Evolutionary conservation across 2,113 vertebrate species (phyloP).

Genomic region (Protobothrops flavoviridis): DNA sequence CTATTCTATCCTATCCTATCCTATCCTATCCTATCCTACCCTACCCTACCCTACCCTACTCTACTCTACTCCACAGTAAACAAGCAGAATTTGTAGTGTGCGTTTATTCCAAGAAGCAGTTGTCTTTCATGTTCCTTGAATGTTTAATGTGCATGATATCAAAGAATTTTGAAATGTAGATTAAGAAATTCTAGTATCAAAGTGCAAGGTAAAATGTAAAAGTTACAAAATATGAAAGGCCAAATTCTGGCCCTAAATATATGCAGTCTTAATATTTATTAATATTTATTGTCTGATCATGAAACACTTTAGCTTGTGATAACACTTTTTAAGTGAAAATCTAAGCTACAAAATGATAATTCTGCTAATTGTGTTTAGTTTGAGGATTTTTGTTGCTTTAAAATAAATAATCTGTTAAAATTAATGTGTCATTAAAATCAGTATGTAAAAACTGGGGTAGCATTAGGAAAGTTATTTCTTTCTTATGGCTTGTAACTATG

Average conservation of each 20-base stretch:
- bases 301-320: background rate
- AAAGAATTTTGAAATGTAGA: background rate
- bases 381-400: background rate
- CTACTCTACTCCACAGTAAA: background rate
- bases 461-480: background rate
- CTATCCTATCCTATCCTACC: fast-evolving
- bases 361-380: background rate
- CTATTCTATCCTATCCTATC: no score
- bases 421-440: background rate
- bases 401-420: background rate
- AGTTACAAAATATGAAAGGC: background rate
- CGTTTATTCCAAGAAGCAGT: background rate
- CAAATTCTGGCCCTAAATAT: background rate
- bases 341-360: background rate
- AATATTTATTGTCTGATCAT: background rate
- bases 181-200: background rate
- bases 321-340: background rate
- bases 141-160: background rate
- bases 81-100: background rate
- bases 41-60: fast-evolving
- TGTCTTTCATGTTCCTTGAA: background rate
- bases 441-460: background rate
- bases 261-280: background rate
- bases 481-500: background rate
- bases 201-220: background rate